phyloP scores from a whole-genome alignment of 2,888 invertebrate genomes.

The Oscheius onirici region DNA sequence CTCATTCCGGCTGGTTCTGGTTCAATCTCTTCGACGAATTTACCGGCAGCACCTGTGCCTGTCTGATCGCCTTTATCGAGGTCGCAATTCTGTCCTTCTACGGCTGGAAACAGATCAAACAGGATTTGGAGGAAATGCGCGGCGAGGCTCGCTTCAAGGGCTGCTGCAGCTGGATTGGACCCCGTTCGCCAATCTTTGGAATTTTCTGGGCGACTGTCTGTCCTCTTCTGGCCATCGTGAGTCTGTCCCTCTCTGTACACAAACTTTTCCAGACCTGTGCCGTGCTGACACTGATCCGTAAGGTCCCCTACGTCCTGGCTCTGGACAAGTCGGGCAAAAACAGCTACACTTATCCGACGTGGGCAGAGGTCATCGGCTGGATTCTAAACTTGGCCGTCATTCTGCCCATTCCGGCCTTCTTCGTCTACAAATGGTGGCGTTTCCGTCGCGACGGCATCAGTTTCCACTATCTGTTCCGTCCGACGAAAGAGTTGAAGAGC shows the following conservation, averaged over 20 bases:
- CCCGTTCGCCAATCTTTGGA: not conserved
- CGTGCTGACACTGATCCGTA: not conserved
- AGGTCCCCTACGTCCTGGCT: not conserved
- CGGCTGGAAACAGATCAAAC: not conserved
- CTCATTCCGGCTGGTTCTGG: slow-evolving; percentile 31
- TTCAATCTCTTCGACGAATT: slow-evolving; percentile 25
- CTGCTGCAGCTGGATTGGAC: not conserved
- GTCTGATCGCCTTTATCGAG: slow-evolving; percentile 6
- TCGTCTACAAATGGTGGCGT: slow-evolving; percentile 11
- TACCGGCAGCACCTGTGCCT: slow-evolving; percentile 14
- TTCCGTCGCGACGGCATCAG: not conserved
- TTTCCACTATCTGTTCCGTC: slow-evolving; percentile 6
- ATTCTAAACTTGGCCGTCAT: slow-evolving; percentile 2
- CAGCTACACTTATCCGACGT: slow-evolving; percentile 11
- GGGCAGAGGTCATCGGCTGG: slow-evolving; percentile 30
- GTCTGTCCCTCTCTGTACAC: not conserved
- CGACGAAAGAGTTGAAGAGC: not conserved
- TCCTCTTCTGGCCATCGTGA: slow-evolving; percentile 10
- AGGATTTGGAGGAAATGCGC: slow-evolving; percentile 12
- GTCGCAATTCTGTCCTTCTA: slow-evolving; percentile 1
- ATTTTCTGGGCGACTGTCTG: slow-evolving; percentile 10
- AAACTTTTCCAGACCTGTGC: not conserved
- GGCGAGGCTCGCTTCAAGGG: not conserved
- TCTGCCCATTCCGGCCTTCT: slow-evolving; percentile 16
- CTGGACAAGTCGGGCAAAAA: not conserved